These are phyloP conservation scores for Calonectris borealis DNA, from an alignment of 2,113 vertebrate species.

Conservation along the genomic window DNA sequence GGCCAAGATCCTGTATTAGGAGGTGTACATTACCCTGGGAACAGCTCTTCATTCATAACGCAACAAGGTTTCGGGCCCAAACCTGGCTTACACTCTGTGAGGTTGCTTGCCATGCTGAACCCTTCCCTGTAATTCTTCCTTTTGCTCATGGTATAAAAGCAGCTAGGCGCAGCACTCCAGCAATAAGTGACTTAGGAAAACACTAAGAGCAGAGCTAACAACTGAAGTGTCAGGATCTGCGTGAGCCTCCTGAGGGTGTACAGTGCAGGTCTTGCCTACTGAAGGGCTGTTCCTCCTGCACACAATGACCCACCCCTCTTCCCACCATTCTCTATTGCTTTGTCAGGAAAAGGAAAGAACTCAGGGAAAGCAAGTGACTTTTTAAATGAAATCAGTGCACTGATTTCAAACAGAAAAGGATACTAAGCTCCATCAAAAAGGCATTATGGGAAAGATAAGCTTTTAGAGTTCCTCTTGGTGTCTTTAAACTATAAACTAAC, in stretches of 20 bases:
- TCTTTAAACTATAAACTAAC: neutral
- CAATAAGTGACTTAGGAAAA: neutral
- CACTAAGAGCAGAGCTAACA: neutral
- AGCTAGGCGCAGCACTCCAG: too few species aligned
- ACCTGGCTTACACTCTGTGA: neutral
- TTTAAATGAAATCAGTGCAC: neutral
- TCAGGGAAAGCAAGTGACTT: neutral
- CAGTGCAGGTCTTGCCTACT: neutral
- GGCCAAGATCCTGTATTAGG: neutral
- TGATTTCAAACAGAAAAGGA: neutral
- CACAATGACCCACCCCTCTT: accelerated
- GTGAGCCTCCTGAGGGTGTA: neutral
- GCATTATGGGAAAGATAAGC: neutral
- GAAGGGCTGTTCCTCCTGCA: neutral
- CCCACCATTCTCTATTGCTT: neutral
- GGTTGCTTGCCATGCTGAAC: neutral
- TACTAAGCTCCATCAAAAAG: neutral
- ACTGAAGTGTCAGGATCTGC: too few species aligned
- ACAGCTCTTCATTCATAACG: neutral
- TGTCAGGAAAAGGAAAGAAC: neutral
- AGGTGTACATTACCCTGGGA: neutral
- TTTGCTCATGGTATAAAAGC: neutral
- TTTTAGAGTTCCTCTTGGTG: neutral
- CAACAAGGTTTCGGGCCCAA: neutral
- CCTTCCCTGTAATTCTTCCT: neutral